Percentiles rank a stretch among this genome's conserved stretches.
phyloP scores from a whole-genome alignment of 1,140 invertebrate species.

The Zophobas atratus region DNA sequence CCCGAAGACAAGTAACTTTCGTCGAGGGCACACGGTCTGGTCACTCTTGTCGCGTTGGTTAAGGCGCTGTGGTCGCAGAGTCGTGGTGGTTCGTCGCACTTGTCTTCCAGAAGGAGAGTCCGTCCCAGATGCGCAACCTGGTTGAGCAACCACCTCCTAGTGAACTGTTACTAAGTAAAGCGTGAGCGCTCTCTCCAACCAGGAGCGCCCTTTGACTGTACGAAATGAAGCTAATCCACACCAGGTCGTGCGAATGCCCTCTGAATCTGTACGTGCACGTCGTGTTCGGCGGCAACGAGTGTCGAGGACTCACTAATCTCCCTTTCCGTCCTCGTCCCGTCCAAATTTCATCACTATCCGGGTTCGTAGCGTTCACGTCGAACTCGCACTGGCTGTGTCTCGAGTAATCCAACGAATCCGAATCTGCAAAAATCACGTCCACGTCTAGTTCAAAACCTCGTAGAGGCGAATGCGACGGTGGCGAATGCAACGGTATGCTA shows the following conservation, averaged over 20 bases:
- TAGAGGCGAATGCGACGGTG: constrained; percentile 73
- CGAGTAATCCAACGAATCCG: constrained; percentile 82
- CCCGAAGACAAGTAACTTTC: constrained; percentile 86
- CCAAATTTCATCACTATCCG: constrained; percentile 70
- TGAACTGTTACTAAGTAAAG: constrained; percentile 60
- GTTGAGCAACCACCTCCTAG: constrained; percentile 72
- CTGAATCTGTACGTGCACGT: constrained; percentile 90
- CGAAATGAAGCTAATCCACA: constrained; percentile 91
- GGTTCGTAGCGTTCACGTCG: constrained; percentile 78
- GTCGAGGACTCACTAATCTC: constrained; percentile 81
- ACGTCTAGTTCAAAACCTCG: constrained; percentile 87
- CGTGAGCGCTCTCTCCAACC: constrained; percentile 66
- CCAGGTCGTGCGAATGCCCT: constrained; percentile 82
- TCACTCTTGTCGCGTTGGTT: constrained; percentile 80
- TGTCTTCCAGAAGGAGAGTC: constrained; percentile 70
- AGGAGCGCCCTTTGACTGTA: constrained; percentile 82
- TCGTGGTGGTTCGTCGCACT: constrained; percentile 82
- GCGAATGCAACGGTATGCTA: constrained; percentile 79
- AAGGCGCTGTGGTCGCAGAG: constrained; percentile 87
- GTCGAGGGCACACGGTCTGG: constrained; percentile 81
- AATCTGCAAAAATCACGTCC: constrained; percentile 89
- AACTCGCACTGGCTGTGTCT: constrained; percentile 78
- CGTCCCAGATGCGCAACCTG: constrained; percentile 76
- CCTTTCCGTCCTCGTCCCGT: constrained; percentile 73
- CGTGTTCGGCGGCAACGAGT: constrained; percentile 87